Evolutionary conservation across 2,797 vertebrate genomes (phyloP), one percentile per base, ranked within the genome.

Genomic region (Cuculus canorus): DNA sequence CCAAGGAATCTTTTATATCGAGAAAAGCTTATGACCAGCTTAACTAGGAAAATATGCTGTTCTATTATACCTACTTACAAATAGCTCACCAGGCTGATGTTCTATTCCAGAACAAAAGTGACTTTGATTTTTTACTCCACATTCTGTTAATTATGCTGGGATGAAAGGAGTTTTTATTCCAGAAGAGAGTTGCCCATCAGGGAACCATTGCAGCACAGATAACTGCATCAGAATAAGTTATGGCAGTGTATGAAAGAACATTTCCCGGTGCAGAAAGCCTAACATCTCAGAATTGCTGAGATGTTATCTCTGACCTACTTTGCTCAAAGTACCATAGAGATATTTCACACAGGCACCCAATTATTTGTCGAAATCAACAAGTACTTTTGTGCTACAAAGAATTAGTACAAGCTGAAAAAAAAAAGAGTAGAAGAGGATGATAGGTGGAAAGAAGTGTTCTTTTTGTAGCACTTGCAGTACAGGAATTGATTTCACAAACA

Each of bases 401-500:
- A 94, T 72, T 32, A 69, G 56, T 63, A 63, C 59, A 60, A 69
- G 69, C 52, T 18, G 57, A 43, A 68, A 57, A 92, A 50, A 54
- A 63, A 39, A 39, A 86, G 69, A 83, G 89, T 0, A 30, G 63
- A 59, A 54, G 69, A 78, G 87, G 91, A 86, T 59, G 91, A 90
- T 93, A 94, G 94, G 90, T 90, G 85, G 63, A 88, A 93, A 95
- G 78, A 96, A 97, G 54, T 48, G 92, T 9, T 83, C 91, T 91
- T 94, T 97, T 69, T 88, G 88, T 88, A 77, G 88, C 61, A 66
- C 90, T 93, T 82, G 82, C 96, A 77, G 37, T 56, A 96, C 93
- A 96, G 96, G 95, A 97, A 95, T 94, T 93, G 94, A 87, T 90
- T 94, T 93, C 83, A 90, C 87, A 93, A 91, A 82, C 70, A 65